phyloP scores from a whole-genome alignment of 2,888 invertebrate genomes.

The Dasypolia templi region DNA sequence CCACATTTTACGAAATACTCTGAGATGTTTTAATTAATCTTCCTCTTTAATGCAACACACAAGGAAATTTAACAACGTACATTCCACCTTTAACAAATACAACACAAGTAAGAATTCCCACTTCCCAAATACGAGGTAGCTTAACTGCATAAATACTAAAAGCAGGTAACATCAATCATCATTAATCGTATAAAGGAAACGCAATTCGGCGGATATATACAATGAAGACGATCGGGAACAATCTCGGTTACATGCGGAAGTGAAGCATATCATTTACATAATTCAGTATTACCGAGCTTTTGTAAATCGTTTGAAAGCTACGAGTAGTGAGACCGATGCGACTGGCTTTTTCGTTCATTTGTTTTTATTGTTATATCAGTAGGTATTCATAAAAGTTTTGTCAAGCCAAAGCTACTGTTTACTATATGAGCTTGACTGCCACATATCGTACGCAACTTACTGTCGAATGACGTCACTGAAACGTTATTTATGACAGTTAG shows the following conservation, averaged over 20 bases:
- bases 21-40: too few relatives aligned
- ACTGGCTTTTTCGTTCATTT: not conserved
- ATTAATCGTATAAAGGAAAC: slow-evolving; percentile 31
- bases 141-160: slow-evolving; percentile 9
- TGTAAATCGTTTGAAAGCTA: slow-evolving; percentile 23
- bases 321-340: not conserved
- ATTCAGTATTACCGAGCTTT: slow-evolving; percentile 33
- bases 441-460: too few relatives aligned
- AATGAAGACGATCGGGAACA: slow-evolving; percentile 43
- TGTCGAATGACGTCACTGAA: too few relatives aligned
- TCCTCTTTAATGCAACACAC: not conserved
- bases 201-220: slow-evolving; percentile 22
- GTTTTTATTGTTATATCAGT: too few relatives aligned
- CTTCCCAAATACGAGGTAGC: not conserved
- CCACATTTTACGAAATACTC: not conserved
- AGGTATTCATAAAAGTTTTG: not conserved
- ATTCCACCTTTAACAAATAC: not conserved
- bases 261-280: slow-evolving; percentile 57
- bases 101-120: not conserved
- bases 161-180: slow-evolving; percentile 38
- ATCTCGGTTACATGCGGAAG: slow-evolving; percentile 32
- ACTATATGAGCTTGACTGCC: too few relatives aligned
- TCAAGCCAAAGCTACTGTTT: not conserved
- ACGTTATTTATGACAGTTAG: too few relatives aligned
- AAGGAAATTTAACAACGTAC: not conserved